A percentile compares a stretch with the other conserved stretches of the same genome.
Conservation (phyloP, 2,113 vertebrate species). For the Empidonax traillii region DNA sequence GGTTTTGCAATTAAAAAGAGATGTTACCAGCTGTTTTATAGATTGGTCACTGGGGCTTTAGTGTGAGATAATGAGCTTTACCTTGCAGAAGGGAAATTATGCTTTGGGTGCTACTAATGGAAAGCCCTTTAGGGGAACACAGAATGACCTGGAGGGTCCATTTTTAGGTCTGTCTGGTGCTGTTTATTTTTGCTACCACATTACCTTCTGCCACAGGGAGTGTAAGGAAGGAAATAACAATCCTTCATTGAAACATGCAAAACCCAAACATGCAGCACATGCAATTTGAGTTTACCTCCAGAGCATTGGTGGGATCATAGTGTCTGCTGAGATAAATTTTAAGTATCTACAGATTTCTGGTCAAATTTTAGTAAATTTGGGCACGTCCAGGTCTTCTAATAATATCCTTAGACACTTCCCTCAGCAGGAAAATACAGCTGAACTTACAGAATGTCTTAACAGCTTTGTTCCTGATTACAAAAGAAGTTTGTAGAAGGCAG, state of each 20-base stretch:
- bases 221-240: background rate
- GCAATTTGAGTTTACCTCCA: background rate
- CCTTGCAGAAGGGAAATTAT: conserved; percentile 38
- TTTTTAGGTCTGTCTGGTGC: conserved; percentile 9
- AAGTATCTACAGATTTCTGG: background rate
- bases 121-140: background rate
- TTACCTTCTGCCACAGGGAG: background rate
- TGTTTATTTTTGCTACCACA: conserved; percentile 5
- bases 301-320: background rate
- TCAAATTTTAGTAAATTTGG: background rate
- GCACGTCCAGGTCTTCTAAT: background rate
- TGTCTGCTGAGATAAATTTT: background rate
- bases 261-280: background rate
- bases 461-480: background rate
- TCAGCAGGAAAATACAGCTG: background rate
- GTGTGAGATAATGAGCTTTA: background rate
- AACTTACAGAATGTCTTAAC: background rate
- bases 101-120: background rate
- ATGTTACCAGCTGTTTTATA: background rate
- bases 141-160: conserved; percentile 7
- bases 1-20: conserved; percentile 18
- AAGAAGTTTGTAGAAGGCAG: background rate
- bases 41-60: background rate
- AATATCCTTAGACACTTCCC: background rate
- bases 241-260: background rate